Conservation (phyloP, 2,113 vertebrate species). For the Machaerirhynchus nigripectus region DNA sequence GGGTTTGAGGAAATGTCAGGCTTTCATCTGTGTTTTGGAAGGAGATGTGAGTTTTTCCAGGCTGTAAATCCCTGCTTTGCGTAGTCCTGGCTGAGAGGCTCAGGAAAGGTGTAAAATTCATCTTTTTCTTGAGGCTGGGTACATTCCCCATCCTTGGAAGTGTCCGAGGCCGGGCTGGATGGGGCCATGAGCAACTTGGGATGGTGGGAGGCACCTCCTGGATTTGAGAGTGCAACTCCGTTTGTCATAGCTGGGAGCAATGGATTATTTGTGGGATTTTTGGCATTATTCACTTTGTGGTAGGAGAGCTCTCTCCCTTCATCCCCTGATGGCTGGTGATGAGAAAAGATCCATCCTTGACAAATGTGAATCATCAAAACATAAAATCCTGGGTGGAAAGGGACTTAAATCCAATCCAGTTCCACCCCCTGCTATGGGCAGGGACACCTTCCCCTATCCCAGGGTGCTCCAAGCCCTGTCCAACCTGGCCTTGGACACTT, state of each 20-base stretch:
- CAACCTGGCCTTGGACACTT: not conserved
- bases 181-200: not conserved
- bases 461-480: rapidly evolving
- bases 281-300: rapidly evolving
- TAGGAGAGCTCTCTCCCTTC: not conserved
- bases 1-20: not conserved
- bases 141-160: not conserved
- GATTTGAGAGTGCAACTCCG: rapidly evolving
- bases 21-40: not conserved
- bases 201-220: rapidly evolving
- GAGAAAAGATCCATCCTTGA: not conserved
- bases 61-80: not conserved
- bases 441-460: not conserved
- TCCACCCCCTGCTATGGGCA: too few relatives aligned
- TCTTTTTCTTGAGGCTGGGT: not conserved
- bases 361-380: not conserved
- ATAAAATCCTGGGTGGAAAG: not conserved
- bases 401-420: not conserved
- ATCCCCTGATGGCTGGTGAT: not conserved
- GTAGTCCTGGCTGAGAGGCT: not conserved
- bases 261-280: rapidly evolving
- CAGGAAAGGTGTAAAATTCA: not conserved
- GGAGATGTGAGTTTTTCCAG: not conserved
- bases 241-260: not conserved
- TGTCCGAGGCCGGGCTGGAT: not conserved